Evolutionary conservation across 2,113 vertebrate genomes (phyloP).

Genomic region (Phocoena sinus): DNA sequence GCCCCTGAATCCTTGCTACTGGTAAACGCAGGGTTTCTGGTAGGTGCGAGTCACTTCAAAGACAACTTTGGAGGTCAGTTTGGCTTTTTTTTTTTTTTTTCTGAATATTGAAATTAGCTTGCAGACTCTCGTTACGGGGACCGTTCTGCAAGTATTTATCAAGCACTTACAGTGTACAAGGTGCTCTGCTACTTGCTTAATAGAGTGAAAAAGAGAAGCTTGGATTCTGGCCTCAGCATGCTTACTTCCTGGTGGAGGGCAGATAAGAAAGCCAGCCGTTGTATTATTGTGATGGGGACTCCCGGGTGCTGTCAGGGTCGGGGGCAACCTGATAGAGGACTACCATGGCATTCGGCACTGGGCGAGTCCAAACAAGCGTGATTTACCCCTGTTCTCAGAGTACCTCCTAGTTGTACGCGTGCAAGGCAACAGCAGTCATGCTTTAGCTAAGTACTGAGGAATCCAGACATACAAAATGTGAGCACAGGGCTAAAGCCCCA

Average conservation of each 20-base stretch:
- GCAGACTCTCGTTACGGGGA: background rate
- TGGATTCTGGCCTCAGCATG: background rate
- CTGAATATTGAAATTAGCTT: background rate
- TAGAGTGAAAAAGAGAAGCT: background rate
- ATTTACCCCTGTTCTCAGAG: background rate
- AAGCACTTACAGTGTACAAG: background rate
- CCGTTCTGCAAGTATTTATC: background rate
- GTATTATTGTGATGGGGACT: background rate
- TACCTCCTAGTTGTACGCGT: background rate
- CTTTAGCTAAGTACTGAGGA: background rate
- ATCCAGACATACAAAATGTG: background rate
- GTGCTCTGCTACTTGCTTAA: background rate
- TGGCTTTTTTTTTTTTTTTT: background rate
- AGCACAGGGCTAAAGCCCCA: background rate
- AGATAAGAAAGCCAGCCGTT: background rate
- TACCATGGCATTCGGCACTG: background rate
- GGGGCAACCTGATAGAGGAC: background rate
- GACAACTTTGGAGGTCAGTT: background rate
- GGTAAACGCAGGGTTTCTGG: background rate
- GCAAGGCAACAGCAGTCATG: background rate
- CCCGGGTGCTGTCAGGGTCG: background rate
- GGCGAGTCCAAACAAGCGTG: background rate
- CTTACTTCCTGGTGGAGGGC: background rate
- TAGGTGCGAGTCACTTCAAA: background rate
- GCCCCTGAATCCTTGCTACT: slow-evolving; percentile 22